These are phyloP conservation scores for Piprites chloris DNA, from an alignment of 2,113 vertebrate species.

Conservation along the genomic window DNA sequence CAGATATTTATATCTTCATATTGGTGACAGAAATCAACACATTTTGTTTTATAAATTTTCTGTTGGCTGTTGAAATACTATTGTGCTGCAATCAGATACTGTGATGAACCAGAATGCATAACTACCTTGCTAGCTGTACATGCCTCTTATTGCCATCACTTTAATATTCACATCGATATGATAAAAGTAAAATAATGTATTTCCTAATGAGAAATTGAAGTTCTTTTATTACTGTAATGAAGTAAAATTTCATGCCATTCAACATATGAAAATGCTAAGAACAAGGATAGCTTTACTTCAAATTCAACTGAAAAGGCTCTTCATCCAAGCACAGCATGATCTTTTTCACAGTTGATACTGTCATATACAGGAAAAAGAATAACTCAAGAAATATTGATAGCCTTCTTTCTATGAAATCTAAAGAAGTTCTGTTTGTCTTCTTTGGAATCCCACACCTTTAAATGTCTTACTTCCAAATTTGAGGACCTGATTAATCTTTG, in stretches of 20 bases:
- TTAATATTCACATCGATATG: not conserved
- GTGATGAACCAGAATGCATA: not conserved
- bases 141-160: not conserved
- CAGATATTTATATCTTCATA: not conserved
- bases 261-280: not conserved
- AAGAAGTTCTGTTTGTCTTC: not conserved
- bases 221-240: constrained; percentile 21
- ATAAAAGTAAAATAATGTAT: constrained; percentile 12
- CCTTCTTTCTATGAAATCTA: not conserved
- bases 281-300: not conserved
- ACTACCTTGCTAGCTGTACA: not conserved
- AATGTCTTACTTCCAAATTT: not conserved
- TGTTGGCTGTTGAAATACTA: not conserved
- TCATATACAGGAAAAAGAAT: not conserved
- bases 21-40: not conserved
- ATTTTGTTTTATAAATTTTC: not conserved
- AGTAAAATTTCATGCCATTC: constrained; percentile 11
- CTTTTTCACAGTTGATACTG: not conserved
- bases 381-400: not conserved
- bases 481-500: not conserved
- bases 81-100: not conserved
- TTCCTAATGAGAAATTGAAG: constrained; percentile 48
- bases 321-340: not conserved
- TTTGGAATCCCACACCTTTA: not conserved
- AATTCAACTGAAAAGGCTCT: not conserved